A percentile compares a stretch with the other conserved stretches of the same genome.
These are phyloP conservation scores for Machaerirhynchus nigripectus DNA, from an alignment of 2,113 vertebrate species.

Conservation along the genomic window DNA sequence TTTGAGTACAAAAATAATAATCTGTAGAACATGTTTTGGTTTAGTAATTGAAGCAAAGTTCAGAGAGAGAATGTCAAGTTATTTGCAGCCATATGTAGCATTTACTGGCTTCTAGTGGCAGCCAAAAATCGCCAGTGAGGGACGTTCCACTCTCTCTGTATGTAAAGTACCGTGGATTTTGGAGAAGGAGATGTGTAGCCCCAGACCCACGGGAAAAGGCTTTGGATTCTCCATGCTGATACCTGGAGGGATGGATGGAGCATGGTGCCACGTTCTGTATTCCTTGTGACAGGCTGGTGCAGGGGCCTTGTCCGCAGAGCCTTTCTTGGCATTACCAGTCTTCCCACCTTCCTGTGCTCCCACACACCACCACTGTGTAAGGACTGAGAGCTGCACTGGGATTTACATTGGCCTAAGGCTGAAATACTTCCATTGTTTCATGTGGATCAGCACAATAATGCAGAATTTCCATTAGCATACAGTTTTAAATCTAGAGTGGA, in stretches of 20 bases:
- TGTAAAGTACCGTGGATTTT: background rate
- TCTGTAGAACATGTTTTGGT: background rate
- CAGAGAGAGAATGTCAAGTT: background rate
- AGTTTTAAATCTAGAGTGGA: background rate
- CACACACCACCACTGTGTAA: background rate
- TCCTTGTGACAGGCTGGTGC: background rate
- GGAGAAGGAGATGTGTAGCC: background rate
- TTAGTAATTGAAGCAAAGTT: background rate
- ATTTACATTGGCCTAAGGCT: background rate
- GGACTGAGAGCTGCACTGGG: background rate
- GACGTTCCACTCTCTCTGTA: background rate
- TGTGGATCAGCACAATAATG: background rate
- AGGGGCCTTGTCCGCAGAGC: background rate
- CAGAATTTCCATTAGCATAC: background rate
- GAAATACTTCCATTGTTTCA: conserved; percentile 1
- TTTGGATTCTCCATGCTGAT: background rate
- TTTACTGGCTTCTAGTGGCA: background rate
- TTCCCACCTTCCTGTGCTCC: background rate
- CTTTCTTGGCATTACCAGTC: background rate
- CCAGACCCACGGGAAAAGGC: background rate
- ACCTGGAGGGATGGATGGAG: background rate
- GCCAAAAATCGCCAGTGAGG: background rate
- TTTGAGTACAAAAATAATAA: background rate
- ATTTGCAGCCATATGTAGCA: background rate
- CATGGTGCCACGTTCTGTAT: fast-evolving